A percentile compares a stretch with the other conserved stretches of the same genome.
Conservation (phyloP, 2,113 vertebrate species). For the Archilochus colubris region DNA sequence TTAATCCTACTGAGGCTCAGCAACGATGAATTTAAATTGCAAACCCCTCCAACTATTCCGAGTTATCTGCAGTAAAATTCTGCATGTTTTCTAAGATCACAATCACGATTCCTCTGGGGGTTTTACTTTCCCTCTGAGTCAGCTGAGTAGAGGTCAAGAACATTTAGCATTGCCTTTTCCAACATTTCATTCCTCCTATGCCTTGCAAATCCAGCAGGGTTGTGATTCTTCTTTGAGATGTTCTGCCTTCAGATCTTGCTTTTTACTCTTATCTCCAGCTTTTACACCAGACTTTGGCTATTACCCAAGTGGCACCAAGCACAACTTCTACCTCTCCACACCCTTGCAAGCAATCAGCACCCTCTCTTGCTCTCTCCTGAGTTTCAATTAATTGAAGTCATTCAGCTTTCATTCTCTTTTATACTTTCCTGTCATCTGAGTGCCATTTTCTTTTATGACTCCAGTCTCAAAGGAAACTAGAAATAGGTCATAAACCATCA, state of each 20-base stretch:
- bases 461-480: neutral
- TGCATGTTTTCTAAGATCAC: neutral
- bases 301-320: neutral
- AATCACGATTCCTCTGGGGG: neutral
- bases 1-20: conserved; percentile 10
- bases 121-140: conserved; percentile 30
- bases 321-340: neutral
- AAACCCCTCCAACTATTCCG: neutral
- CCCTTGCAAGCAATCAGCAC: neutral
- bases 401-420: neutral
- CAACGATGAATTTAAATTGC: conserved; percentile 9
- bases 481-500: neutral
- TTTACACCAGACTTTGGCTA: neutral
- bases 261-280: neutral
- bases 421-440: neutral
- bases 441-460: neutral
- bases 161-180: neutral
- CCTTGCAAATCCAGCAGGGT: neutral
- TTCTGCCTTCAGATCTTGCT: neutral
- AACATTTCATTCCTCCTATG: neutral
- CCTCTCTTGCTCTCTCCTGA: neutral
- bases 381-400: neutral
- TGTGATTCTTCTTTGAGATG: neutral
- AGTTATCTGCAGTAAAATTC: conserved; percentile 16
- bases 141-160: conserved; percentile 41